Conservation (phyloP, 1,140 invertebrate species). For the Thereuonema tuberculata region DNA sequence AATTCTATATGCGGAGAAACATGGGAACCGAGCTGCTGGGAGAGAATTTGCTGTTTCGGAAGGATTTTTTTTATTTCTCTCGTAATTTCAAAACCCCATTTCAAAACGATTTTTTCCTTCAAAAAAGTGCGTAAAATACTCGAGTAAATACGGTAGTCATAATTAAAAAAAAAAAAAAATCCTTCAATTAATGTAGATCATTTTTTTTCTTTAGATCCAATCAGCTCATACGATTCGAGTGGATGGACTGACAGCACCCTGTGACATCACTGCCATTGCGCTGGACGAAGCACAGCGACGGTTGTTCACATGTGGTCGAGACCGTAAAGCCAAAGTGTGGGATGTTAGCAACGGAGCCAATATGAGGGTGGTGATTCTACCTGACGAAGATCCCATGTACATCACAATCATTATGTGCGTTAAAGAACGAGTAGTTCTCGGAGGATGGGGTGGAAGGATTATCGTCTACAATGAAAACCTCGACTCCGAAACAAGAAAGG, state of each 20-base stretch:
- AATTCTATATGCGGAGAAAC: too few relatives aligned
- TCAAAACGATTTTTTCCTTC: too few relatives aligned
- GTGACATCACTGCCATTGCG: not conserved
- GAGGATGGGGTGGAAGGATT: not conserved
- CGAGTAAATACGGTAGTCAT: too few relatives aligned
- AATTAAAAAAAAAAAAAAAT: too few relatives aligned
- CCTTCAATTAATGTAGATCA: too few relatives aligned
- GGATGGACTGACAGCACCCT: not conserved
- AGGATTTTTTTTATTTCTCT: too few relatives aligned
- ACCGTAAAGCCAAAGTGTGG: not conserved
- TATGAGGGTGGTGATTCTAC: not conserved
- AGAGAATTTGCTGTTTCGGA: too few relatives aligned
- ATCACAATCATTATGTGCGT: not conserved
- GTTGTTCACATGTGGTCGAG: not conserved
- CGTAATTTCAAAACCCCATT: too few relatives aligned
- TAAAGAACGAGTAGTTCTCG: not conserved
- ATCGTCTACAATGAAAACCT: not conserved
- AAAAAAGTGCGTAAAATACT: too few relatives aligned
- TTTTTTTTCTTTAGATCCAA: not conserved
- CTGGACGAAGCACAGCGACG: not conserved
- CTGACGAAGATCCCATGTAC: not conserved
- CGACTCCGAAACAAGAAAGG: not conserved
- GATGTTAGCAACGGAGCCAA: not conserved
- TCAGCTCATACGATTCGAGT: not conserved
- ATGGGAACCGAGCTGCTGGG: too few relatives aligned